A percentile compares a stretch with the other conserved stretches of the same genome.
Conservation (phyloP, 2,113 vertebrate species). For the Danio rerio region GRCz12tu NC_133176.1:39578001-39578500, state of each 20-base stretch:
- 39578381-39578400: constrained; percentile 75
- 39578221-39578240: constrained; percentile 55
- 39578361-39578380: constrained; percentile 61
- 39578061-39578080: background rate
- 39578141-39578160: constrained; percentile 25
- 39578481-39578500: constrained; percentile 76
- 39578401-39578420: constrained; percentile 79
- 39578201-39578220: constrained; percentile 72
- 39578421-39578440: constrained; percentile 83
- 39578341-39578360: constrained; percentile 66
- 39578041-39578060: no score
- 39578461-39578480: constrained; percentile 86
- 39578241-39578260: constrained; percentile 51
- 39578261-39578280: constrained; percentile 48
- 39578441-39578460: constrained; percentile 86
- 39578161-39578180: constrained; percentile 49
- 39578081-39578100: background rate
- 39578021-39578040: no score
- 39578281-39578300: constrained; percentile 33
- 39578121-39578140: constrained; percentile 1
- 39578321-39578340: constrained; percentile 64
- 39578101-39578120: constrained; percentile 1
- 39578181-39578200: constrained; percentile 63
- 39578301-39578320: constrained; percentile 51
- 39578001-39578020: no score